These are phyloP conservation scores for Ceyx melanurus DNA, from an alignment of 2,113 vertebrate species.

Conservation along the genomic window DNA sequence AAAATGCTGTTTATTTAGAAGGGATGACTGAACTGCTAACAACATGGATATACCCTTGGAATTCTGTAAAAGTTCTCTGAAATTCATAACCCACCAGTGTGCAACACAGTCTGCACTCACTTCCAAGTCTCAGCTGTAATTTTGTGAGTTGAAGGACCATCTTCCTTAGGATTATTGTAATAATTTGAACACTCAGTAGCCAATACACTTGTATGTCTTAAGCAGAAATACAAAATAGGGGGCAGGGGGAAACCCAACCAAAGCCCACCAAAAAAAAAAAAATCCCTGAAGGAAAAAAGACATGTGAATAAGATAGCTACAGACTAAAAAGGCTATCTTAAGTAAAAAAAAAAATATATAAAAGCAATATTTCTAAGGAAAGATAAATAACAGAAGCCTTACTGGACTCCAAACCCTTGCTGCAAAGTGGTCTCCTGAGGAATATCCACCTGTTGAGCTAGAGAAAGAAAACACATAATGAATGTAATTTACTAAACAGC, in stretches of 20 bases:
- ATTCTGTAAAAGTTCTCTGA: slow-evolving; percentile 45
- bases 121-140: neutral
- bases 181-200: neutral
- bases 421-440: neutral
- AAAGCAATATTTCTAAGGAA: neutral
- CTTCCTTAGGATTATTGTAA: neutral
- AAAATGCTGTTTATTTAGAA: slow-evolving; percentile 50
- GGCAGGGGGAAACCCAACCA: neutral
- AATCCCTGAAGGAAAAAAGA: neutral
- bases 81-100: neutral
- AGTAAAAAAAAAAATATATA: neutral
- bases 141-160: neutral
- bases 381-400: neutral
- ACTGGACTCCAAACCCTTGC: neutral
- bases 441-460: neutral
- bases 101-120: neutral
- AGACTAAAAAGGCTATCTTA: neutral
- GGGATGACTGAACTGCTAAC: slow-evolving; percentile 53
- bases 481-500: neutral
- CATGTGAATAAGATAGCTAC: neutral
- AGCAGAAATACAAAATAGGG: neutral
- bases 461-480: neutral
- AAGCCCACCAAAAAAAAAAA: neutral
- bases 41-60: slow-evolving; percentile 37
- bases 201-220: neutral